A percentile compares a stretch with the other conserved stretches of the same genome.
These are phyloP conservation scores for Styela plicata DNA, from an alignment of 23 tunicate genomes.

Conservation along the genomic window DNA sequence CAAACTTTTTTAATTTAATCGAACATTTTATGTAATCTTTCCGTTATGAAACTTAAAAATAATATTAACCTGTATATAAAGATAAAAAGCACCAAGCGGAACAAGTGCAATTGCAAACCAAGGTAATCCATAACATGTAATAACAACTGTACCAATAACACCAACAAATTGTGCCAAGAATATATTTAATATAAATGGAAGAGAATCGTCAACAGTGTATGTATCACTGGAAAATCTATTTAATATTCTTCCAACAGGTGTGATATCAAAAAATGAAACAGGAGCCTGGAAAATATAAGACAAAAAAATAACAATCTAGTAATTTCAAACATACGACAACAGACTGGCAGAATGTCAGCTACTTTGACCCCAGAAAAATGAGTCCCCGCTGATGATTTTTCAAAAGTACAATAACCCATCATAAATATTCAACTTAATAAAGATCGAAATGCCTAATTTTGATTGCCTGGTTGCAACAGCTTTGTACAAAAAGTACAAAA, in stretches of 20 bases:
- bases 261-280: constrained; percentile 69
- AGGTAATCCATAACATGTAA: constrained; percentile 88
- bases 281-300: constrained; percentile 72
- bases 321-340: too few species aligned
- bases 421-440: too few species aligned
- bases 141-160: constrained; percentile 63
- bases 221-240: constrained; percentile 90
- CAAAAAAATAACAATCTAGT: too few species aligned
- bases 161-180: constrained; percentile 77
- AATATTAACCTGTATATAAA: constrained; percentile 90
- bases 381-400: too few species aligned
- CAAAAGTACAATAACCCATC: too few species aligned
- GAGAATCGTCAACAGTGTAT: constrained; percentile 85
- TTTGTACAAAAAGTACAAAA: too few species aligned
- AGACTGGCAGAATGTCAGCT: too few species aligned
- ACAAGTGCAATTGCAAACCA: constrained; percentile 64
- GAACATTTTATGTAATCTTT: neutral
- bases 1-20: too few species aligned
- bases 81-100: constrained; percentile 68
- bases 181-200: constrained; percentile 93
- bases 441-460: too few species aligned
- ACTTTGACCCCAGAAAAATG: too few species aligned
- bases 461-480: too few species aligned
- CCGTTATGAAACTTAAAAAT: too few species aligned
- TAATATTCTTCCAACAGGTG: constrained; percentile 83